Evolutionary conservation across 2,888 invertebrate genomes (phyloP), one percentile per base, ranked within the genome.

Genomic region (Oscheius sp.): DNA sequence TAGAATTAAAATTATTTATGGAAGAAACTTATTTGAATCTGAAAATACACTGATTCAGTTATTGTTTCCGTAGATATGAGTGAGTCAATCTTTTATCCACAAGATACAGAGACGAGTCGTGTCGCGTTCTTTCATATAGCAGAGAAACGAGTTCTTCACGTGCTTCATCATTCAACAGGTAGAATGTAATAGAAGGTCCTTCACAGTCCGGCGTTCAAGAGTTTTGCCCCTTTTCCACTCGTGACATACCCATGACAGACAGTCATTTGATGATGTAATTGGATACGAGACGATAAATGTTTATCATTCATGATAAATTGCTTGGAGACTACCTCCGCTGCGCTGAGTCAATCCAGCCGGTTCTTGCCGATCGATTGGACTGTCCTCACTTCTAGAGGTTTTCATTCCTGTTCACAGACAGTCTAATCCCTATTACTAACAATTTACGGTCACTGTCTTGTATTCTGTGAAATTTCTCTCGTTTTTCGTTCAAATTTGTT

Each of bases 221-320:
- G 35, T 49, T 18, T 49, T 5, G 49, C 5, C 35, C 35, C 9
- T 35, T 35, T 9, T 9, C 35, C 35, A n/a, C 49, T 18, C 49
- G 49, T 49, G 49, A 49, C 49, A 49, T 49, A 5, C 49, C 13
- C 49, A 43, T 43, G 45, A 49, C 49, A 49, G n/a, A n/a, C n/a
- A 49, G n/a, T 49, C 49, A 18, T 3, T 18, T 49, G n/a, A 18
- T 49, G 49, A 49, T 49, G 49, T 49, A 49, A 49, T 49, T 16
- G 35, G 35, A 35, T 35, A 35, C 35, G 35, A 35, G 35, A 49
- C 16, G 16, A 16, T 49, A 16, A 49, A n/a, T n/a, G 49, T 49
- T 49, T 49, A 49, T 49, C 49, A 49, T n/a, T 5, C 49, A 49
- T 49, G 16, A 49, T 49, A 13, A 49, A 18, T n/a, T 49, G 49